These are phyloP conservation scores for Heliornis fulica DNA, from an alignment of 2,113 vertebrate species.

Conservation along the genomic window DNA sequence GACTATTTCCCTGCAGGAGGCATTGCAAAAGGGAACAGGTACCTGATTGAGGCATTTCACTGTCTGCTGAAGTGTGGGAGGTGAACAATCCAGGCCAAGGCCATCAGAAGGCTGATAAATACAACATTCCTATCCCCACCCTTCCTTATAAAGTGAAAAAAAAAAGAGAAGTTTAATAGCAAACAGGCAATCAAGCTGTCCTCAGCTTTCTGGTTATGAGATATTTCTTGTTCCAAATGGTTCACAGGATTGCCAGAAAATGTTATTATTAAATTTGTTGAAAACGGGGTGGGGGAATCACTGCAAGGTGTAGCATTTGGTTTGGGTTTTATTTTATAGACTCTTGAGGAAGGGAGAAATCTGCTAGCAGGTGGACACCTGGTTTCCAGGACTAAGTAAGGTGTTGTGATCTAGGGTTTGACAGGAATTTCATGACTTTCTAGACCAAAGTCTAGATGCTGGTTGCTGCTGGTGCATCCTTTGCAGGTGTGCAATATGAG, in stretches of 20 bases:
- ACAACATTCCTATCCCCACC: constrained; percentile 27
- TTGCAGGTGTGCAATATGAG: not conserved
- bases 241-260: not conserved
- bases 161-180: not conserved
- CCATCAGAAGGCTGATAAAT: not conserved
- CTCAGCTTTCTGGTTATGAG: not conserved
- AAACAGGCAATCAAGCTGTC: not conserved
- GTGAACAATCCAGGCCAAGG: not conserved
- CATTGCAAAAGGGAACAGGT: not conserved
- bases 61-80: not conserved
- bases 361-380: not conserved
- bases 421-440: not conserved
- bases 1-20: not conserved
- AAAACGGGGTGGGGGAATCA: fast-evolving
- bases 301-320: not conserved
- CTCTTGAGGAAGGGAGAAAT: not conserved
- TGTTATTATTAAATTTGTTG: not conserved
- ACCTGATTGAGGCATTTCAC: not conserved
- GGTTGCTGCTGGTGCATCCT: not conserved
- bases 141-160: not conserved
- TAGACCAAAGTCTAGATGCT: not conserved
- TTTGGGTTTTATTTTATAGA: not conserved
- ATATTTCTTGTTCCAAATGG: not conserved
- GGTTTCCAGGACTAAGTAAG: not conserved
- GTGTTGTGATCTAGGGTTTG: not conserved